A percentile compares a stretch with the other conserved stretches of the same genome.
Evolutionary conservation across 2,113 vertebrate species (phyloP).

Genomic region (Platichthys stellatus): DNA sequence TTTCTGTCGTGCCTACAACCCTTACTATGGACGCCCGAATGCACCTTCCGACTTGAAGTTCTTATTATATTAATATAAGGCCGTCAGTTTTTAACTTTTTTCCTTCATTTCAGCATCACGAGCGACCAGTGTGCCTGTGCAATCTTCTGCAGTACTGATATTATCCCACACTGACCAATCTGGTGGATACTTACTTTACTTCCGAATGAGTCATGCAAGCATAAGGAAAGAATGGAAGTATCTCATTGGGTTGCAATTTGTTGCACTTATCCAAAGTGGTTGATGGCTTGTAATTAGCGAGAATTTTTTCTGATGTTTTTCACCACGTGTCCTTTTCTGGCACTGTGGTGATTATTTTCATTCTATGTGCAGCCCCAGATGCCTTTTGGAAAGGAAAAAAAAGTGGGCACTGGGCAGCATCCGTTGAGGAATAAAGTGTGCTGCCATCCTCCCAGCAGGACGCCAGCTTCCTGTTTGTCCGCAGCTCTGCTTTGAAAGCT

Average conservation of each 20-base stretch:
- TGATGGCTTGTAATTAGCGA: slow-evolving; percentile 3
- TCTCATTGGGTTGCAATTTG: slow-evolving; percentile 3
- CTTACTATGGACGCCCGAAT: too few species aligned
- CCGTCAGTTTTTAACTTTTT: too few species aligned
- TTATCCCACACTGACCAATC: too few species aligned
- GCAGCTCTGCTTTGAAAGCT: slow-evolving; percentile 42
- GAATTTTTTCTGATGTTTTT: not conserved
- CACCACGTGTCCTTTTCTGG: slow-evolving; percentile 2
- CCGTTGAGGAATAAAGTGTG: slow-evolving; percentile 51
- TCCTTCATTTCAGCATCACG: too few species aligned
- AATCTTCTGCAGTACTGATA: too few species aligned
- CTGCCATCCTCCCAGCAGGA: slow-evolving; percentile 46
- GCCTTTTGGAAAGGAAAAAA: slow-evolving; percentile 20
- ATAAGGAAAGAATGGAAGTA: not conserved
- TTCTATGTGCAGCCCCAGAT: slow-evolving; percentile 20
- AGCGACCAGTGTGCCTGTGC: too few species aligned
- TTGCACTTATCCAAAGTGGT: slow-evolving; percentile 7
- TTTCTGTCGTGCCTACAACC: too few species aligned
- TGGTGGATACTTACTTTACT: too few species aligned
- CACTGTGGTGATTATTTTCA: slow-evolving; percentile 47
- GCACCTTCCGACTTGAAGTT: too few species aligned
- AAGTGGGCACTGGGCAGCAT: slow-evolving; percentile 47
- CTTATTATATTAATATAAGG: too few species aligned
- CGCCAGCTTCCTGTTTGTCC: slow-evolving; percentile 29
- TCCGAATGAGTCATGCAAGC: too few species aligned